Conservation (phyloP, 2,888 invertebrate genomes). For the Ichneumoninae sp. region DNA sequence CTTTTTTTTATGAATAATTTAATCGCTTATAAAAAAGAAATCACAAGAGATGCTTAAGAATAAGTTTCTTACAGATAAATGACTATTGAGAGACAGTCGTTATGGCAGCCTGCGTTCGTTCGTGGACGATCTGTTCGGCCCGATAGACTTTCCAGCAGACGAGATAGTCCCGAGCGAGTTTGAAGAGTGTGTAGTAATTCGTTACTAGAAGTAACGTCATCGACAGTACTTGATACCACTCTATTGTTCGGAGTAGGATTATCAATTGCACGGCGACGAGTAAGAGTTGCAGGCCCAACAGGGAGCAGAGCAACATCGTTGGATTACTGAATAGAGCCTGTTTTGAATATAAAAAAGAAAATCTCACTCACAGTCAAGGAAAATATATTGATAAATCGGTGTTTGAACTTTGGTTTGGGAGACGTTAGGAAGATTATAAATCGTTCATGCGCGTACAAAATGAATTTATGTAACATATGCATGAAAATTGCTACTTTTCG, state of each 20-base stretch:
- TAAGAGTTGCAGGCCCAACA: slow-evolving; percentile 90
- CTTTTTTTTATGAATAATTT: slow-evolving; percentile 50
- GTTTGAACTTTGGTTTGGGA: not conserved
- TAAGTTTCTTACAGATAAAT: slow-evolving; percentile 54
- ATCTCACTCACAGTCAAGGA: not conserved
- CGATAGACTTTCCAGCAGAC: slow-evolving; percentile 93
- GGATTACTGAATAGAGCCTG: slow-evolving; percentile 96
- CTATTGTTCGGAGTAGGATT: slow-evolving; percentile 91
- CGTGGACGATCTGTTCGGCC: slow-evolving; percentile 89
- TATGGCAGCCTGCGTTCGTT: slow-evolving; percentile 84
- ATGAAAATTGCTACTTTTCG: too few relatives aligned
- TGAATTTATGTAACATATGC: not conserved
- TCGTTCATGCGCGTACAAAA: not conserved
- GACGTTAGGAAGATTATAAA: not conserved
- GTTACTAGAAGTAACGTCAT: slow-evolving; percentile 94
- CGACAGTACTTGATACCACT: slow-evolving; percentile 97
- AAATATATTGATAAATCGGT: not conserved
- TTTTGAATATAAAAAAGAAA: slow-evolving; percentile 75
- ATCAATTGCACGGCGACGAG: slow-evolving; percentile 92
- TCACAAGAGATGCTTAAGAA: slow-evolving; percentile 52
- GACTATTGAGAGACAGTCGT: slow-evolving; percentile 64
- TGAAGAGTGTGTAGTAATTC: slow-evolving; percentile 96
- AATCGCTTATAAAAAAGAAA: slow-evolving; percentile 54
- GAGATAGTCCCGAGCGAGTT: slow-evolving; percentile 93
- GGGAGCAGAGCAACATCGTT: slow-evolving; percentile 89